A percentile compares a stretch with the other conserved stretches of the same genome.
These are phyloP conservation scores for Tauraco erythrolophus DNA, from an alignment of 2,113 vertebrate species.

Conservation along the genomic window DNA sequence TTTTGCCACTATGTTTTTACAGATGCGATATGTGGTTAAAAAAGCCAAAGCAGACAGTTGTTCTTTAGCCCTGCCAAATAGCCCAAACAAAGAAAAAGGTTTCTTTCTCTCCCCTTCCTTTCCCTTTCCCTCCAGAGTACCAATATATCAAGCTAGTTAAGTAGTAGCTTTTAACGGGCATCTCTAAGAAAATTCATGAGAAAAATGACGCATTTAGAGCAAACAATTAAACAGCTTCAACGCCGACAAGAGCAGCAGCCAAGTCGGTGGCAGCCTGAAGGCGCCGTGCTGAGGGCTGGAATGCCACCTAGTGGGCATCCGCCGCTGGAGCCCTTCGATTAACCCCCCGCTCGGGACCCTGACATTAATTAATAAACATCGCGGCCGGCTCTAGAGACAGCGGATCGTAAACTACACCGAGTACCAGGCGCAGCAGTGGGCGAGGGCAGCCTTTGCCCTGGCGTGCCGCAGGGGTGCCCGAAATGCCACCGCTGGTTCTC, in stretches of 20 bases:
- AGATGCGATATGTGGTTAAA: not conserved
- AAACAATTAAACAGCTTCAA: not conserved
- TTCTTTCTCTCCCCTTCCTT: not conserved
- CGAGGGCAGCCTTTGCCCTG: not conserved
- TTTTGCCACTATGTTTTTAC: constrained; percentile 38
- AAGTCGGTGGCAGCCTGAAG: fast-evolving
- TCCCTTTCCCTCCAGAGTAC: not conserved
- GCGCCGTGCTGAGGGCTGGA: not conserved
- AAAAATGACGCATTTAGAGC: not conserved
- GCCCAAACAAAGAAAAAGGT: not conserved
- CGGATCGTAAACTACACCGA: fast-evolving
- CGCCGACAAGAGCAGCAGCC: not conserved
- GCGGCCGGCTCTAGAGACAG: not conserved
- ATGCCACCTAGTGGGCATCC: constrained; percentile 61
- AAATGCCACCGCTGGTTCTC: fast-evolving
- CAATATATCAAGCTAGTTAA: not conserved
- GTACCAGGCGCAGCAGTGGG: fast-evolving
- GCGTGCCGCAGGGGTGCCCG: fast-evolving
- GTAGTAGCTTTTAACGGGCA: not conserved
- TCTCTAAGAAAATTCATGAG: not conserved
- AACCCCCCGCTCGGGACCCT: not conserved
- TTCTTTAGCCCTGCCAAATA: not conserved
- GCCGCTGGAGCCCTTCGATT: fast-evolving
- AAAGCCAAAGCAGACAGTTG: not conserved
- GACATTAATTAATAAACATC: fast-evolving